phyloP scores from a whole-genome alignment of 2,888 invertebrate genomes.

The Hermaeophaga mercurialis region DNA sequence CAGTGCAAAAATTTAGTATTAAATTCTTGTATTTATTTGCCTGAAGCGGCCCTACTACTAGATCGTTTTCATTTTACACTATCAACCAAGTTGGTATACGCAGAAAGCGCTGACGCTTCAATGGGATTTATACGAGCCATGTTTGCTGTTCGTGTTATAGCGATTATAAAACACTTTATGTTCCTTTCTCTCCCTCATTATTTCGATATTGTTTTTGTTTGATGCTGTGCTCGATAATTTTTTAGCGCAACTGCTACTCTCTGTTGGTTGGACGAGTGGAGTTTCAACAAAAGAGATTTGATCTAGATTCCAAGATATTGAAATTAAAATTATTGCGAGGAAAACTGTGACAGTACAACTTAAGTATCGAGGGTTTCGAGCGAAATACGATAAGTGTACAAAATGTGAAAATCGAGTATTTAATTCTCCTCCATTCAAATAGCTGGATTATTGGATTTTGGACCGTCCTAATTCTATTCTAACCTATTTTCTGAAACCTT shows the following conservation, averaged over 20 bases:
- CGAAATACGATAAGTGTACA: too few species aligned
- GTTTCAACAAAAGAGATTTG: neutral
- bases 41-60: neutral
- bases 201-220: neutral
- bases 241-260: neutral
- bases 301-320: too few species aligned
- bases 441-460: too few species aligned
- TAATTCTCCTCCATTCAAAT: too few species aligned
- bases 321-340: too few species aligned
- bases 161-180: neutral
- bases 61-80: neutral
- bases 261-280: neutral
- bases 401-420: too few species aligned
- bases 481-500: too few species aligned
- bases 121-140: neutral
- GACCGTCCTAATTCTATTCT: too few species aligned
- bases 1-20: too few species aligned
- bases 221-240: neutral
- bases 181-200: neutral
- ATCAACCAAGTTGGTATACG: neutral
- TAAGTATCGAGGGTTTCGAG: too few species aligned
- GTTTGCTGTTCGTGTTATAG: neutral
- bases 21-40: too few species aligned
- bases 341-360: too few species aligned
- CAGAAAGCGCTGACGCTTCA: neutral